phyloP scores from a whole-genome alignment of 2,113 vertebrate species.

The Zingel zingel region DNA sequence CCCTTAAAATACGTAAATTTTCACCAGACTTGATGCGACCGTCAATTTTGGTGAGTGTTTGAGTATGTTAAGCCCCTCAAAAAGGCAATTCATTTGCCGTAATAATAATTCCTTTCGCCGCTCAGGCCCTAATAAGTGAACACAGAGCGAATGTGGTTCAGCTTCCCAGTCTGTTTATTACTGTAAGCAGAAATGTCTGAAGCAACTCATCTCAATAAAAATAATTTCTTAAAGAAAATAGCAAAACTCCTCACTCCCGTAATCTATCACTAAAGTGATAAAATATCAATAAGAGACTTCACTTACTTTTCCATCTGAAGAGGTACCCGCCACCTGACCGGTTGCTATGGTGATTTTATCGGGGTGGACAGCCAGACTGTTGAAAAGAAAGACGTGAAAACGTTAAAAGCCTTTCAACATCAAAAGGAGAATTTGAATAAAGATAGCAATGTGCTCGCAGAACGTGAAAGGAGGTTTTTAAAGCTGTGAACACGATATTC shows the following conservation, averaged over 20 bases:
- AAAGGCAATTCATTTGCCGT: too few relatives aligned
- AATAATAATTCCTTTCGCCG: too few relatives aligned
- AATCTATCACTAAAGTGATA: slow-evolving; percentile 22
- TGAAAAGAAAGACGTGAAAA: slow-evolving; percentile 59
- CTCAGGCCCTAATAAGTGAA: not conserved
- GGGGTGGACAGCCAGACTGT: slow-evolving; percentile 96
- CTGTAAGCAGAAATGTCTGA: not conserved
- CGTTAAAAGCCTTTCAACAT: slow-evolving; percentile 58
- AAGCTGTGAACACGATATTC: slow-evolving; percentile 32
- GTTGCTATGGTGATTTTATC: slow-evolving; percentile 99
- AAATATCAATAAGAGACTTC: slow-evolving; percentile 16
- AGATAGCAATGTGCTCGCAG: slow-evolving; percentile 43
- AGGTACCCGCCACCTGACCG: slow-evolving; percentile 96
- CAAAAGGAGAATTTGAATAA: slow-evolving; percentile 56
- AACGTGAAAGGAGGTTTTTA: slow-evolving; percentile 57
- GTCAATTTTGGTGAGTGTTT: too few relatives aligned
- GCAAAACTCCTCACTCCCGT: not conserved
- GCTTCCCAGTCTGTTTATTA: not conserved
- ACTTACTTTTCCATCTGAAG: slow-evolving; percentile 96
- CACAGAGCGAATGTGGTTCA: not conserved
- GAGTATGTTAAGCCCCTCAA: too few relatives aligned
- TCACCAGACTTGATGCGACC: too few relatives aligned
- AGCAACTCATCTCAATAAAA: not conserved
- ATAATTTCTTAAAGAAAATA: not conserved
- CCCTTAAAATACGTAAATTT: too few relatives aligned